Base-by-base conservation (phyloP, 2,113 vertebrate species). In the Columbina picui region DNA sequence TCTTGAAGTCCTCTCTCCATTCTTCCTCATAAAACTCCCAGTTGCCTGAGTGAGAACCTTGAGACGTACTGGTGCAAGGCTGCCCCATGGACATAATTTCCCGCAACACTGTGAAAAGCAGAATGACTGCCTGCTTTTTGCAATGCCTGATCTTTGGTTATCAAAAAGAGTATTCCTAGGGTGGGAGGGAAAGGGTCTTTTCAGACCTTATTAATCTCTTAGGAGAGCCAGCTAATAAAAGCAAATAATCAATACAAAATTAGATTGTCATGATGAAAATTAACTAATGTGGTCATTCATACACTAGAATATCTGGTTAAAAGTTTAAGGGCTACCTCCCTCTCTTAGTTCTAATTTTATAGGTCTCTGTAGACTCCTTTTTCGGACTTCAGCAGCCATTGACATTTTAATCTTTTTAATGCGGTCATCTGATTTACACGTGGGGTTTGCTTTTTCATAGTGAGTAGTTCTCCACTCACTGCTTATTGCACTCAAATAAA, bases 351-450 rank as follows among this genome's bases (percentile, higher is more conserved):
- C 90, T 95, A 96, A 97, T 98, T 98, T 98, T 97, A 98, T 98
- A 94, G 93, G 96, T 98, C 98, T 97, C 98, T 80, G 64, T 64
- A 97, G 97, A 84, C 97, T 95, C 96, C 92, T 98, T 97, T 97
- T 97, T 97, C 12, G 95, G 97, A 98, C 95, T 97, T 97, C 96
- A 97, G 96, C 95, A 97, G 96, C 95, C 97, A 98, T 97, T 98
- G 97, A 96, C 97, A 97, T 98, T 98, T 98, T 98, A 97, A 98
- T 98, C 97, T 98, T 98, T 98, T 97, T 98, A 98, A 98, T 98
- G 96, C 8, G 87, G 97, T 95, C 97, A 97, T 98, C 97, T 97
- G 97, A 98, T 98, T 97, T 97, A 96, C 82, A 94, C 75, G 20
- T 92, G 93, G 96, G 95, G 95, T 97, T 98, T 9, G 14, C 68